A percentile compares a stretch with the other conserved stretches of the same genome.
phyloP scores from a whole-genome alignment of 2,888 invertebrate species.

The Xanthostigma xanthostigma region DNA sequence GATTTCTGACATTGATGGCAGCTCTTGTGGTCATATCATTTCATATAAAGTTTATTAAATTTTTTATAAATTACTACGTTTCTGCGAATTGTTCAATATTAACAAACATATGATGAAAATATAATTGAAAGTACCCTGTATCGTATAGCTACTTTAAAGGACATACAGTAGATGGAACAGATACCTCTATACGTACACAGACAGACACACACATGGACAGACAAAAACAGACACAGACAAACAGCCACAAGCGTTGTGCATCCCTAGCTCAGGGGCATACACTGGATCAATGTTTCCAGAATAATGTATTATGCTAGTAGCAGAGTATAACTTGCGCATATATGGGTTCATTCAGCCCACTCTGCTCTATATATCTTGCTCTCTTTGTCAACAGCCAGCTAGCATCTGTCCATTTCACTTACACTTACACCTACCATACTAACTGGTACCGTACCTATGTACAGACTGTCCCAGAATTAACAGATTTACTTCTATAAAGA shows the following conservation, averaged over 20 bases:
- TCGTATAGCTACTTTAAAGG: too few species aligned
- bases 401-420: not conserved
- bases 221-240: not conserved
- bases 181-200: too few species aligned
- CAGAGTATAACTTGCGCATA: not conserved
- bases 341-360: not conserved
- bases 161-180: too few species aligned
- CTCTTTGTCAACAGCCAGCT: not conserved
- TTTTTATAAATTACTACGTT: too few species aligned
- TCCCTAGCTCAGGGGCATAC: not conserved
- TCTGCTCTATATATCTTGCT: not conserved
- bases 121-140: too few species aligned
- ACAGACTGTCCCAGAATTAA: not conserved
- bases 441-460: not conserved
- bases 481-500: not conserved
- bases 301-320: slow-evolving; percentile 3
- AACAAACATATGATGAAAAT: too few species aligned
- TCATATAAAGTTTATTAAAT: too few species aligned
- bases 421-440: not conserved
- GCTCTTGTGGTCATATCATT: too few species aligned
- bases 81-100: too few species aligned
- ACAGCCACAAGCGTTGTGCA: not conserved
- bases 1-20: too few species aligned
- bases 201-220: not conserved
- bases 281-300: slow-evolving; percentile 5